These are phyloP conservation scores for Periphyllus acericola DNA, from an alignment of 2,888 invertebrate species.

Conservation along the genomic window DNA sequence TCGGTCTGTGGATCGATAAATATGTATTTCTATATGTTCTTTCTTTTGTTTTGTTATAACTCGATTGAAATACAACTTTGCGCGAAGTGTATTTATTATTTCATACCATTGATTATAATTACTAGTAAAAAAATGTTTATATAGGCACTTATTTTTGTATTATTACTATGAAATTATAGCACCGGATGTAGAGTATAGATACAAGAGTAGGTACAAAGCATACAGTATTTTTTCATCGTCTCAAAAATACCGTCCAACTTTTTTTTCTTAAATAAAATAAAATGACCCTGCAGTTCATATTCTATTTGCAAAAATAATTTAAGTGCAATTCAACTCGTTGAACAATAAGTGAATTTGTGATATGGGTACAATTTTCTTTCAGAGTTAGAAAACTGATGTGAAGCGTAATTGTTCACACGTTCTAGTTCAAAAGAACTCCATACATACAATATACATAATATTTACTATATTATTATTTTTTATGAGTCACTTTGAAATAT, in stretches of 20 bases:
- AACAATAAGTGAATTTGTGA: neutral
- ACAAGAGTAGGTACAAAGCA: too few species aligned
- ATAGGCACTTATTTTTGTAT: neutral
- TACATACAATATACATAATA: too few species aligned
- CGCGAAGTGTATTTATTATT: neutral
- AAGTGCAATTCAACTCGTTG: neutral
- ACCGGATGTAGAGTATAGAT: neutral
- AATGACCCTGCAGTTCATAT: too few species aligned
- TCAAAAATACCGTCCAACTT: neutral
- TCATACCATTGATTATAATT: neutral
- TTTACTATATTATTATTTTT: neutral
- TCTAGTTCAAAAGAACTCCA: neutral
- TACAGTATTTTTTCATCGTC: too few species aligned
- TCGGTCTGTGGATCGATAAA: neutral
- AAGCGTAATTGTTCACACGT: neutral
- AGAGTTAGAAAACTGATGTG: neutral
- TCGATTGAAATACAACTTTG: neutral
- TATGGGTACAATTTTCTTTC: neutral
- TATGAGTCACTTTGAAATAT: neutral
- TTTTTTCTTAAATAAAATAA: neutral
- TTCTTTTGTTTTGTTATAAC: constrained; percentile 1
- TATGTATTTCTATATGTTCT: neutral
- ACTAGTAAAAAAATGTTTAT: neutral
- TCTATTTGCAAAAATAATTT: neutral
- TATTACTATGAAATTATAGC: neutral